phyloP scores from a whole-genome alignment of 2,888 invertebrate species.

The Caenorhabditis sp. region DNA sequence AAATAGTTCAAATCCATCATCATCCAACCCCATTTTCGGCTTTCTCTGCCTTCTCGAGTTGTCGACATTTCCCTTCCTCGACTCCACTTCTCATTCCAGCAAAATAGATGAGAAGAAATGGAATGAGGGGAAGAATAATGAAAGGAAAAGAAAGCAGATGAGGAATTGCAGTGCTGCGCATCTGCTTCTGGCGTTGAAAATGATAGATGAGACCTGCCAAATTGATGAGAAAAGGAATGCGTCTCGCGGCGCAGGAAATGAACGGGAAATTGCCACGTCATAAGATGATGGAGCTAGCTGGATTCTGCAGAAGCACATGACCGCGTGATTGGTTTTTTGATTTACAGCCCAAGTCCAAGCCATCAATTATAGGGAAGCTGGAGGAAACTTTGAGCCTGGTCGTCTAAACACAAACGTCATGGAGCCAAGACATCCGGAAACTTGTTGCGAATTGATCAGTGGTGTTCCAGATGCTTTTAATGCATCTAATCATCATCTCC shows the following conservation, averaged over 20 bases:
- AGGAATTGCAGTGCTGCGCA: conserved; percentile 23
- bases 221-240: conserved; percentile 16
- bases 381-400: too few relatives aligned
- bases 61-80: not conserved
- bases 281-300: not conserved
- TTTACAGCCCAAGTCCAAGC: not conserved
- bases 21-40: conserved; percentile 41
- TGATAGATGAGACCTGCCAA: conserved; percentile 44
- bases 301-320: not conserved
- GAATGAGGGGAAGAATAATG: conserved; percentile 2
- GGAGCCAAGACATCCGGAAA: too few relatives aligned
- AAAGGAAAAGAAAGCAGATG: conserved; percentile 10
- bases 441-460: not conserved
- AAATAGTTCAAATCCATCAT: conserved; percentile 63
- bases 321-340: too few relatives aligned
- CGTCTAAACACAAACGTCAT: too few relatives aligned
- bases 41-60: conserved; percentile 8
- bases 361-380: not conserved
- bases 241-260: conserved; percentile 19
- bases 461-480: too few relatives aligned
- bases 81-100: conserved; percentile 18
- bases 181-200: conserved; percentile 31
- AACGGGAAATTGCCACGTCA: conserved; percentile 12
- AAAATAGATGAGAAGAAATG: conserved; percentile 52
- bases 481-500: not conserved